Conservation (phyloP, 2,797 vertebrate species). For the Denticeps clupeoides region DNA sequence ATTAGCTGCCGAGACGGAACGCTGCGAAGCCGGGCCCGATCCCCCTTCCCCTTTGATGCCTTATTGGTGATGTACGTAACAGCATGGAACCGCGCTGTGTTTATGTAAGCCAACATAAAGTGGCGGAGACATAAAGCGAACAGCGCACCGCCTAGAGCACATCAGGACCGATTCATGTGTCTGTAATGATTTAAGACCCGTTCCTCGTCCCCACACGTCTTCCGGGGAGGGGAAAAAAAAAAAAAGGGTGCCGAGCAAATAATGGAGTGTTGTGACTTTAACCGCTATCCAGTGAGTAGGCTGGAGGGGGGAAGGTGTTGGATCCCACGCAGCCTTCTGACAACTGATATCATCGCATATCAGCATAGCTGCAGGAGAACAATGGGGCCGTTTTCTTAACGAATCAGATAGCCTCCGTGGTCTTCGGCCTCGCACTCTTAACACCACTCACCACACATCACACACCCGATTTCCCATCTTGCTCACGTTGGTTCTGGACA, state of each 20-base stretch:
- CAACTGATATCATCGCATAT: slow-evolving; percentile 32
- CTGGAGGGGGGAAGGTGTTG: slow-evolving; percentile 30
- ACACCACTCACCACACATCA: not conserved
- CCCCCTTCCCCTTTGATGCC: too few species aligned
- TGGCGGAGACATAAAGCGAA: not conserved
- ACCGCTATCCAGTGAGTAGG: slow-evolving; percentile 34
- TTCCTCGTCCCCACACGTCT: slow-evolving; percentile 8
- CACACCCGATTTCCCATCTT: too few species aligned
- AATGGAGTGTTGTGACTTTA: slow-evolving; percentile 31
- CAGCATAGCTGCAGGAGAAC: slow-evolving; percentile 22
- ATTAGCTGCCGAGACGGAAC: slow-evolving; percentile 7
- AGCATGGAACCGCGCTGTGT: too few species aligned
- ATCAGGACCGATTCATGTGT: too few species aligned
- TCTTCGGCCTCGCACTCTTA: not conserved
- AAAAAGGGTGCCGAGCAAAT: slow-evolving; percentile 27
- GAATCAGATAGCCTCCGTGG: not conserved
- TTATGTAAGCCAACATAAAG: not conserved
- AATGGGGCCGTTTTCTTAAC: slow-evolving; percentile 8
- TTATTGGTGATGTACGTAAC: too few species aligned
- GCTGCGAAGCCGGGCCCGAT: too few species aligned
- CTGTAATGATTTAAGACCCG: too few species aligned
- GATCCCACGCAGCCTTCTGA: slow-evolving; percentile 39
- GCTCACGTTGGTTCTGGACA: too few species aligned
- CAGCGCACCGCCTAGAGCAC: too few species aligned
- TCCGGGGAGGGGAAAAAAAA: too few species aligned